Conservation (phyloP, 2,888 invertebrate genomes). For the Eretmocerus hayati region DNA sequence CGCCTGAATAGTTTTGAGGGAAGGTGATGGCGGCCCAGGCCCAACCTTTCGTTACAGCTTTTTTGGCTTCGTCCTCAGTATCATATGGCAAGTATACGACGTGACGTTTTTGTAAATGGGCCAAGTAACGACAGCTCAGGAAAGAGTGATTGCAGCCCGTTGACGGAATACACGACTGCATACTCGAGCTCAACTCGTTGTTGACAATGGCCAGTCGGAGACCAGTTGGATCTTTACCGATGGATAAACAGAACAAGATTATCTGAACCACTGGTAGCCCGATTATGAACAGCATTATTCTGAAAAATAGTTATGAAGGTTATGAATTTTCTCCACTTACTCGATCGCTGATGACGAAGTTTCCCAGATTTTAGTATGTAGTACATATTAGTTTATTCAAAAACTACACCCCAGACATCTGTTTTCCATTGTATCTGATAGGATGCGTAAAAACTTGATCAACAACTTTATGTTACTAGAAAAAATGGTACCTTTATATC, state of each 20-base stretch:
- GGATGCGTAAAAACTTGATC: too few species aligned
- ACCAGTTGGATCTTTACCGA: conserved; percentile 78
- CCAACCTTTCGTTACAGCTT: conserved; percentile 62
- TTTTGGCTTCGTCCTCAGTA: conserved; percentile 56
- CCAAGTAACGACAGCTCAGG: conserved; percentile 73
- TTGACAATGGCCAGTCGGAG: conserved; percentile 75
- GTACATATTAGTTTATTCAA: too few species aligned
- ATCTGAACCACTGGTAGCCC: conserved; percentile 81
- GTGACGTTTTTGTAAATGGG: conserved; percentile 61
- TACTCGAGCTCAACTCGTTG: conserved; percentile 56
- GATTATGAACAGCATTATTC: conserved; percentile 77
- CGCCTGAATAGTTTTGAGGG: conserved; percentile 66
- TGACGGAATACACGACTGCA: conserved; percentile 36
- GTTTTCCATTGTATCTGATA: too few species aligned
- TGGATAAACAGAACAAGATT: conserved; percentile 78
- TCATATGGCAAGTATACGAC: conserved; percentile 58
- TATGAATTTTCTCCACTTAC: too few species aligned
- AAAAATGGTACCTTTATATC: too few species aligned
- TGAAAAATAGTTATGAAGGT: too few species aligned
- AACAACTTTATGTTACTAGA: too few species aligned
- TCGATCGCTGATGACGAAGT: too few species aligned
- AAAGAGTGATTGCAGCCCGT: conserved; percentile 57
- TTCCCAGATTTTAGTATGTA: too few species aligned
- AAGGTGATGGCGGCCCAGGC: conserved; percentile 75
- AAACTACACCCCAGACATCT: too few species aligned